Evolutionary conservation across 2,888 invertebrate genomes (phyloP).

Genomic region (Eledona agricola): DNA sequence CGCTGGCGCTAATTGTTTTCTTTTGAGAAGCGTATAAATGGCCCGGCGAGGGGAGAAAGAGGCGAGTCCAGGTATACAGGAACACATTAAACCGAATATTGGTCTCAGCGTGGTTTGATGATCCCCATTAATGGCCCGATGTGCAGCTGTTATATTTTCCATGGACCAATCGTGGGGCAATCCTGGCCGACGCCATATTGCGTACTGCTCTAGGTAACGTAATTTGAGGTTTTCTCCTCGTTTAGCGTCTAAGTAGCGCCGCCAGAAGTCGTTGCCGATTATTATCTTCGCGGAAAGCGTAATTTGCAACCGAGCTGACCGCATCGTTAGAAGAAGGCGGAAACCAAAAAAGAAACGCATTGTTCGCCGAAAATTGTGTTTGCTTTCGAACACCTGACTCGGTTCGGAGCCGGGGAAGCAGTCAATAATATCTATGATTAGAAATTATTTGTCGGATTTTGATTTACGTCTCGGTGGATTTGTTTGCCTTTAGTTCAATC

Average conservation of each 20-base stretch:
- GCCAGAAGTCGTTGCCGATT: constrained; percentile 31
- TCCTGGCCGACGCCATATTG: constrained; percentile 59
- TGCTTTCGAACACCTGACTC: too few species aligned
- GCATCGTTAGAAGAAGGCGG: too few species aligned
- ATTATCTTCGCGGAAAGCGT: constrained; percentile 16
- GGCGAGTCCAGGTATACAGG: constrained; percentile 41
- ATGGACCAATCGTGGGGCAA: constrained; percentile 60
- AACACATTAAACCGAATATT: constrained; percentile 55
- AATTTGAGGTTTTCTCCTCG: constrained; percentile 51
- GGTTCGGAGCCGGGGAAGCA: too few species aligned
- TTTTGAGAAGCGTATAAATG: constrained; percentile 46
- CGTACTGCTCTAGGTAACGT: constrained; percentile 50
- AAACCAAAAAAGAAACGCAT: too few species aligned
- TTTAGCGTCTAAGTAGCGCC: constrained; percentile 30
- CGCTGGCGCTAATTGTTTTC: constrained; percentile 42
- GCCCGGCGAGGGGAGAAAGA: constrained; percentile 33
- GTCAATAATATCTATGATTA: too few species aligned
- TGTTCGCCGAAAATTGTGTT: too few species aligned
- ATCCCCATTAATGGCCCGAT: constrained; percentile 60
- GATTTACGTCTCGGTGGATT: too few species aligned
- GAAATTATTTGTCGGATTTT: too few species aligned
- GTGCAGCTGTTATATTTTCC: constrained; percentile 62
- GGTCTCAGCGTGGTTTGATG: constrained; percentile 57
- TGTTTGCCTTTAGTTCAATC: too few species aligned
- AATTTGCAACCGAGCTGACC: too few species aligned